Evolutionary conservation across 2,888 invertebrate species (phyloP).

Genomic region (Periphyllus acericola): DNA sequence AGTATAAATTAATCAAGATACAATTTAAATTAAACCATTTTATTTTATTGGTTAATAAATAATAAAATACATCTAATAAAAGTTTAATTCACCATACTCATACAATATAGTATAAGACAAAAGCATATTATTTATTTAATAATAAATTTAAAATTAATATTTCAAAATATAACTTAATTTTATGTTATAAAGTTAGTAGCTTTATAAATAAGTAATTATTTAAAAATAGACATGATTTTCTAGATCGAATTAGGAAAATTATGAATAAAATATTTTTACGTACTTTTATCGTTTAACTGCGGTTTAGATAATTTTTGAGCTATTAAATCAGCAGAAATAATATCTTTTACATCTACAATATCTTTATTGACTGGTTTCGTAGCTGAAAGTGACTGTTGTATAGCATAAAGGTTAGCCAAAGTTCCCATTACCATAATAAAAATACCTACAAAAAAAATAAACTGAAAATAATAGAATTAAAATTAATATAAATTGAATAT

Average conservation of each 20-base stretch:
- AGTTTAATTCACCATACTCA: too few species aligned
- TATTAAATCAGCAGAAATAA: slow-evolving; percentile 5
- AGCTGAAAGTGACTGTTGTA: slow-evolving; percentile 35
- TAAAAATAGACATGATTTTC: too few species aligned
- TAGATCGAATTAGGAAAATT: neutral
- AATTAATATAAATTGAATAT: slow-evolving; percentile 22
- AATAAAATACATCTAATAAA: too few species aligned
- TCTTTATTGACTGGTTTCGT: slow-evolving; percentile 18
- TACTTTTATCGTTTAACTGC: neutral
- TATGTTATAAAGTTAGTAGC: too few species aligned
- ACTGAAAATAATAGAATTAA: slow-evolving; percentile 69
- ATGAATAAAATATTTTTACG: slow-evolving; percentile 1
- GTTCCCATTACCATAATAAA: slow-evolving; percentile 90
- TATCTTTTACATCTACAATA: neutral
- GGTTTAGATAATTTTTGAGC: neutral
- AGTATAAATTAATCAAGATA: neutral
- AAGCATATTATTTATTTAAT: too few species aligned
- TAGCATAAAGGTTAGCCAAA: slow-evolving; percentile 80
- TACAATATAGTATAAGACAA: too few species aligned
- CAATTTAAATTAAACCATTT: too few species aligned
- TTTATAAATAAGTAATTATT: too few species aligned
- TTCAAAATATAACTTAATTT: too few species aligned
- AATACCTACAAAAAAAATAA: slow-evolving; percentile 83
- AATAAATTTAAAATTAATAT: too few species aligned
- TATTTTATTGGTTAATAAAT: too few species aligned